Evolutionary conservation across 1,140 invertebrate genomes (phyloP), one percentile per base, ranked within the genome.

Genomic region (Branchinecta lynchi): DNA sequence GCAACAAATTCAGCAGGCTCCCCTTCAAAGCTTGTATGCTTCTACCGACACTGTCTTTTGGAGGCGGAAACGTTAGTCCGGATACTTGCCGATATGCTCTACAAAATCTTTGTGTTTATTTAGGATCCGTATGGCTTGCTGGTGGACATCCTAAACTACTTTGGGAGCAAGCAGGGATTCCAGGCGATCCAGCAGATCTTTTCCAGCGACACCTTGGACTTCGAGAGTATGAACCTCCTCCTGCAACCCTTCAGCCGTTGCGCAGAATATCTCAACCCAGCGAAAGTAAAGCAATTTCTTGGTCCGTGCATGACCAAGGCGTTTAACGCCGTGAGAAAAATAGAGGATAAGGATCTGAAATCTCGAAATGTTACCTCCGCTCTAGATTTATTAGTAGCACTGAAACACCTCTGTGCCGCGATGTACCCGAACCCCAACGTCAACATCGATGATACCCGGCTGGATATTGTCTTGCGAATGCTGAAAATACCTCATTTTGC

Each of bases 401-500:
- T 83, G 74, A 81, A 81, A 72, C 72, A 80, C 32, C 70, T 83
- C 45, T 82, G 80, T 73, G 74, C 78, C 20, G 73, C 77, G 69
- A 76, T 83, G 73, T 82, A 81, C 81, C 78, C 78, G 7, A 73
- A 79, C 17, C 75, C 82, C 70, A 76, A 79, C 45, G 75, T 79
- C 65, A 73, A 75, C 3, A 76, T 82, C 43, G 79, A 80, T 75
- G 74, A 78, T 46, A 75, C 82, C 3, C 77, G 80, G 60, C 74
- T 83, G 45, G 77, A 81, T 66, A 76, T 83, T 44, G 80, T 81
- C 44, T 74, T 82, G 21, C 75, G 79, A 45, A 82, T 83, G 81
- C 75, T 84, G 21, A 82, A 82, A 73, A 81, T 80, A 12, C 79
- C 82, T 44, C 80, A 82, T 74, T 84, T 83, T 74, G 82, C 82